Evolutionary conservation across 2,797 vertebrate genomes (phyloP), one percentile per base, ranked within the genome.

Genomic region (Sitta carolinensis): DNA sequence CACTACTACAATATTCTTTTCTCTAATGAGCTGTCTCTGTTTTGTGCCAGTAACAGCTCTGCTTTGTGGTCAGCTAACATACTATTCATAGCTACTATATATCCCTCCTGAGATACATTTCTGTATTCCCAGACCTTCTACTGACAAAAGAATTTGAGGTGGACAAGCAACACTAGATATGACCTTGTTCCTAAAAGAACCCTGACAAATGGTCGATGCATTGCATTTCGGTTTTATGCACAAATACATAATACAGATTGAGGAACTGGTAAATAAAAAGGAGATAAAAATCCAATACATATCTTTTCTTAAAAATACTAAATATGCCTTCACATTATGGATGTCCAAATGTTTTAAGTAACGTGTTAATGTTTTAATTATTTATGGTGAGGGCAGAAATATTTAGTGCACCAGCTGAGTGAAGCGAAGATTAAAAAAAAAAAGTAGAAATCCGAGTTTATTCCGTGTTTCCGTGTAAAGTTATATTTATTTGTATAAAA

Each of bases 21-120:
- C 77, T 91, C 57, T 94, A 94, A 95, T 87, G 83, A 96, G 55
- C 91, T 91, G 85, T 91, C 85, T 89, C 94, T 95, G 93, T 59
- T 95, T 95, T 75, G 74, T 90, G 90, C 95, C 91, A 95, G 88
- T 75, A 95, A 95, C 90, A 94, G 74, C 91, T 96, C 87, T 89
- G 80, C 61, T 90, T 86, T 94, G 91, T 89, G 93, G 88, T 92
- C 95, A 93, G 20, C 89, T 87, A 76, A 61, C 63, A 91, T 92
- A 77, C 77, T 86, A 74, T 78, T 93, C 85, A 79, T 96, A 94
- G 84, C 90, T 94, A 75, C 59, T 79, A 84, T 93, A 96, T 50
- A 84, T 74, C 38, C 63, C 87, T 90, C 85, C 22, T 70, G 94
- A 72, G 91, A 95, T 93, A 48, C 59, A 79, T 83, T 94, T 90